These are phyloP conservation scores for Leptoteleia sp. DNA, from an alignment of 1,140 invertebrate species.

Conservation along the genomic window DNA sequence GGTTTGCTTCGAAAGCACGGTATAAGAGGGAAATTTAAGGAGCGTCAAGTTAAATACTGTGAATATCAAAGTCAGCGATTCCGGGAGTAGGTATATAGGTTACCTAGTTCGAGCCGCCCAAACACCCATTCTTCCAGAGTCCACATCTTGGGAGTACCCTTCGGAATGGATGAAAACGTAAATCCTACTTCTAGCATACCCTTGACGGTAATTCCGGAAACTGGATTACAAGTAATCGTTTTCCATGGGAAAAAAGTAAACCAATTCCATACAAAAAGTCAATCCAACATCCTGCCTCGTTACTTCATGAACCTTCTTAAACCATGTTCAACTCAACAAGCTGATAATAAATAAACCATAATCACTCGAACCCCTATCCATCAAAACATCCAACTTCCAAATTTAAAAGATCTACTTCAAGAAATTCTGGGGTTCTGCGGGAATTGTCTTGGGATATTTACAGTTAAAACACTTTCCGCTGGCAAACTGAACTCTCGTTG, in stretches of 20 bases:
- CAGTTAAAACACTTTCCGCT: slow-evolving; percentile 14
- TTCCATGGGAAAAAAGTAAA: neutral
- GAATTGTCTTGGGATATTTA: too few species aligned
- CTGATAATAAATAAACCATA: too few species aligned
- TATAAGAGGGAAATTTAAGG: neutral
- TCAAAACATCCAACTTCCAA: too few species aligned
- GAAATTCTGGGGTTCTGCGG: too few species aligned
- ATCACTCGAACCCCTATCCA: too few species aligned
- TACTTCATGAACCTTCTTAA: too few species aligned
- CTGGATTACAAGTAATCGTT: slow-evolving; percentile 7
- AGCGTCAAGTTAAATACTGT: slow-evolving; percentile 11
- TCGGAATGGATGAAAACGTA: neutral
- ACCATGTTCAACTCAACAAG: too few species aligned
- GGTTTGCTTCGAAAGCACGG: neutral
- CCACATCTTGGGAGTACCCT: neutral
- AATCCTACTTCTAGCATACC: neutral
- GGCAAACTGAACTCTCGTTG: slow-evolving; percentile 6
- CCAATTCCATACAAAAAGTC: slow-evolving; percentile 15
- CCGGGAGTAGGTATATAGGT: slow-evolving; percentile 46
- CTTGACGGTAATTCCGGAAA: neutral
- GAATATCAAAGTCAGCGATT: too few species aligned
- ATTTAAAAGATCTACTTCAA: too few species aligned
- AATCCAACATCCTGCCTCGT: too few species aligned
- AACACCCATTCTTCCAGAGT: slow-evolving; percentile 4
- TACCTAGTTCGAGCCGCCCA: slow-evolving; percentile 33